phyloP scores from a whole-genome alignment of 2,888 invertebrate species.

The Xylophagus ater region DNA sequence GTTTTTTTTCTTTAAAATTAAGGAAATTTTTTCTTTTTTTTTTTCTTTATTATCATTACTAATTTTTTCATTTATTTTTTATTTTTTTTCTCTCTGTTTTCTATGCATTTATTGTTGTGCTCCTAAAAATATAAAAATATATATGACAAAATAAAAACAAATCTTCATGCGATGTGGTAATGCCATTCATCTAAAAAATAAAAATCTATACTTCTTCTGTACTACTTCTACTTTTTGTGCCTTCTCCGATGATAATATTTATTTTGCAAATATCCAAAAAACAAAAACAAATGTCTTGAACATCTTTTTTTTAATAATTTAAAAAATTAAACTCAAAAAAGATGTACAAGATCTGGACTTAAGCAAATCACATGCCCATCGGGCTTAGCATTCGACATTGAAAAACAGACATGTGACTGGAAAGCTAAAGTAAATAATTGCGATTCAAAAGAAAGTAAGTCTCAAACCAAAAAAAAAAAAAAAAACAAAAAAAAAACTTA shows the following conservation, averaged over 20 bases:
- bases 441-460: constrained; percentile 95
- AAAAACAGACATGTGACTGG: constrained; percentile 98
- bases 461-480: constrained; percentile 32
- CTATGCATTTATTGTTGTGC: too few species aligned
- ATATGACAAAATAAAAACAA: constrained; percentile 13
- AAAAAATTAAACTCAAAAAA: constrained; percentile 21
- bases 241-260: constrained; percentile 14
- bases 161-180: constrained; percentile 10
- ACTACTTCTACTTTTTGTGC: constrained; percentile 9
- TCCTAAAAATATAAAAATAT: too few species aligned
- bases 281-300: too few species aligned
- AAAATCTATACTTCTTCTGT: constrained; percentile 14
- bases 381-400: constrained; percentile 94
- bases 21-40: constrained; percentile 4
- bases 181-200: constrained; percentile 15
- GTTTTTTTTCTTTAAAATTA: too few species aligned
- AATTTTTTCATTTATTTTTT: constrained; percentile 6
- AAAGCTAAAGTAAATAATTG: constrained; percentile 96
- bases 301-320: background rate
- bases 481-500: constrained; percentile 14
- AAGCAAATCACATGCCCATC: constrained; percentile 95
- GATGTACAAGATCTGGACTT: constrained; percentile 87
- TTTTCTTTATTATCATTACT: constrained; percentile 7
- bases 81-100: constrained; percentile 10
- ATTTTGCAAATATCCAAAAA: too few species aligned